These are phyloP conservation scores for Neomicropteryx cornuta DNA, from an alignment of 1,140 invertebrate species.

Conservation along the genomic window DNA sequence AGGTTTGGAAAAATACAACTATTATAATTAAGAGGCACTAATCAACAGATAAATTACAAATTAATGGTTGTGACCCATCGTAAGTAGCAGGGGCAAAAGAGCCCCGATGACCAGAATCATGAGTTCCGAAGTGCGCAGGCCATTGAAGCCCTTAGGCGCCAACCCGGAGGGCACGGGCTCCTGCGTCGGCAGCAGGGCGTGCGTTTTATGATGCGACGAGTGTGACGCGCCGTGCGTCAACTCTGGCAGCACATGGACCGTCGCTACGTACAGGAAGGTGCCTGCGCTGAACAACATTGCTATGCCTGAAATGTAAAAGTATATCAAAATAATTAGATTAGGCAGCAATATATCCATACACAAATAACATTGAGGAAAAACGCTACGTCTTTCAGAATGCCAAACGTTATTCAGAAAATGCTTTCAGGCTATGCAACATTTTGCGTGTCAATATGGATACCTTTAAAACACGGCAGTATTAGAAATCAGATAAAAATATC, in stretches of 20 bases:
- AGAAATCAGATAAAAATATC: no score
- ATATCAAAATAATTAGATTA: constrained; percentile 4
- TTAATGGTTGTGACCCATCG: constrained; percentile 87
- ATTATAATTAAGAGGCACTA: no score
- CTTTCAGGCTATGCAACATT: no score
- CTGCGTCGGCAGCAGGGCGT: constrained; percentile 25
- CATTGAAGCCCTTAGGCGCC: constrained; percentile 39
- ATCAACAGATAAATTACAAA: no score
- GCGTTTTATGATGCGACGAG: constrained; percentile 22
- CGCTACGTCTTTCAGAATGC: not conserved
- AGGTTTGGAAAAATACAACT: no score
- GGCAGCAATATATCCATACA: not conserved
- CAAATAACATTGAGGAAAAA: not conserved
- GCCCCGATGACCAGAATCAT: constrained; percentile 74
- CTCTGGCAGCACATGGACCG: constrained; percentile 95
- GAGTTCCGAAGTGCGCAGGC: constrained; percentile 68
- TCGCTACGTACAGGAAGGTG: constrained; percentile 97
- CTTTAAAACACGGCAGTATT: no score
- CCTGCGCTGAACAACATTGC: constrained; percentile 98
- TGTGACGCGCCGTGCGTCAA: constrained; percentile 49
- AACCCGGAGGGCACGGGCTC: constrained; percentile 25
- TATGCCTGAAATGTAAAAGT: constrained; percentile 52
- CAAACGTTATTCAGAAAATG: constrained; percentile 1
- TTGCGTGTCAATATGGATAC: no score
- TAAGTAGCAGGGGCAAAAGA: constrained; percentile 75